A percentile compares a stretch with the other conserved stretches of the same genome.
Evolutionary conservation across 2,113 vertebrate species (phyloP).

Genomic region (Sceloporus undulatus): DNA sequence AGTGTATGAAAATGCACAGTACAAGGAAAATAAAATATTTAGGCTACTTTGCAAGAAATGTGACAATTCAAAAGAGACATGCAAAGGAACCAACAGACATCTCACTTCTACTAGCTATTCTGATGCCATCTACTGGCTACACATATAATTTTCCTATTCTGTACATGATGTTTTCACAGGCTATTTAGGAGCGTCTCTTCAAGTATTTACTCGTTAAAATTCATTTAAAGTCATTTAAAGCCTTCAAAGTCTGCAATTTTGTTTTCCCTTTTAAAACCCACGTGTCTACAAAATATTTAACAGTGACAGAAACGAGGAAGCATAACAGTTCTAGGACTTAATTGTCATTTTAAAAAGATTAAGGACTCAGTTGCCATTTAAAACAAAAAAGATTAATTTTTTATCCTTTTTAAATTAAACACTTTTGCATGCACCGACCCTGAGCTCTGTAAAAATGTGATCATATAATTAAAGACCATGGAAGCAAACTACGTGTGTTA

Average conservation of each 20-base stretch:
- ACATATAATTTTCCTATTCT: constrained; percentile 57
- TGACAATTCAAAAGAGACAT: background rate
- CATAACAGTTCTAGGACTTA: background rate
- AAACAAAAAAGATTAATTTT: constrained; percentile 12
- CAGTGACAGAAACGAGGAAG: constrained; percentile 1
- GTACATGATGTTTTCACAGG: constrained; percentile 24
- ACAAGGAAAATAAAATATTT: constrained; percentile 3
- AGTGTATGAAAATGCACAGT: background rate
- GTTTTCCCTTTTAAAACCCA: background rate
- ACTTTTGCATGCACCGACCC: fast-evolving
- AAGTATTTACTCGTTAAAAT: background rate
- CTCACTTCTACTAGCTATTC: constrained; percentile 71
- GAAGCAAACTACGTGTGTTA: background rate
- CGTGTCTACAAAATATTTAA: background rate
- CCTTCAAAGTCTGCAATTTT: background rate
- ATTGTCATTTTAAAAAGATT: constrained; percentile 5
- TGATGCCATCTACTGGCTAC: constrained; percentile 82
- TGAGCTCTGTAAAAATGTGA: background rate
- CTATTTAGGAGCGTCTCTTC: background rate
- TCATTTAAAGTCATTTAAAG: background rate
- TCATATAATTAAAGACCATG: constrained; percentile 19
- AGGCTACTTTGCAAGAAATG: background rate
- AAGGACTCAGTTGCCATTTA: background rate
- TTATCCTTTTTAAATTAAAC: constrained; percentile 10
- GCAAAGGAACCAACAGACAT: background rate